Evolutionary conservation across 1,140 invertebrate genomes (phyloP).

Genomic region (Pteromalus puparum): DNA sequence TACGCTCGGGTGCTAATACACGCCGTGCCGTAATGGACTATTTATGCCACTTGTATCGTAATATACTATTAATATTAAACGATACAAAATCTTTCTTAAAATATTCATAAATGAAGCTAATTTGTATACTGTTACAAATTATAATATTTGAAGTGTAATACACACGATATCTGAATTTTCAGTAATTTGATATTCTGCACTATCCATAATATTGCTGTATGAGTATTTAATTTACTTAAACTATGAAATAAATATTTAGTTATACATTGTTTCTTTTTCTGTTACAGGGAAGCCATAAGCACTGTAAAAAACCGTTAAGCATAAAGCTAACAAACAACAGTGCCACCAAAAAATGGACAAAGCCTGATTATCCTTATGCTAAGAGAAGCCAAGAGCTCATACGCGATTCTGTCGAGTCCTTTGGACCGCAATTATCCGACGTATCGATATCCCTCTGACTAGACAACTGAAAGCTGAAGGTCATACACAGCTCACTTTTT

Average conservation of each 20-base stretch:
- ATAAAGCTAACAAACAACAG: conserved; percentile 70
- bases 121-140: too few relatives aligned
- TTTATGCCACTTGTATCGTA: too few relatives aligned
- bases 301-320: conserved; percentile 71
- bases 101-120: too few relatives aligned
- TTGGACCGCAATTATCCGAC: conserved; percentile 66
- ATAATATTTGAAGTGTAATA: too few relatives aligned
- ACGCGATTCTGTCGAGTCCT: conserved; percentile 66
- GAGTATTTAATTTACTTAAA: neutral
- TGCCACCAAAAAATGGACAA: conserved; percentile 70
- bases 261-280: neutral
- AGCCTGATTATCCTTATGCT: conserved; percentile 71
- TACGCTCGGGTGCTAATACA: too few relatives aligned
- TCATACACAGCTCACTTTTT: conserved; percentile 71
- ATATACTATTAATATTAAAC: too few relatives aligned
- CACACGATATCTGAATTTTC: too few relatives aligned
- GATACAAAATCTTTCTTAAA: too few relatives aligned
- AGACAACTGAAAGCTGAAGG: conserved; percentile 64
- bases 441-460: conserved; percentile 67
- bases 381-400: conserved; percentile 64
- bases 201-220: neutral
- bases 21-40: too few relatives aligned
- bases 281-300: conserved; percentile 71
- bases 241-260: conserved; percentile 2
- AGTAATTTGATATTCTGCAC: too few relatives aligned